Evolutionary conservation across 2,888 invertebrate species (phyloP), one percentile per base, ranked within the genome.

Genomic region (Sylvicola cinctus): DNA sequence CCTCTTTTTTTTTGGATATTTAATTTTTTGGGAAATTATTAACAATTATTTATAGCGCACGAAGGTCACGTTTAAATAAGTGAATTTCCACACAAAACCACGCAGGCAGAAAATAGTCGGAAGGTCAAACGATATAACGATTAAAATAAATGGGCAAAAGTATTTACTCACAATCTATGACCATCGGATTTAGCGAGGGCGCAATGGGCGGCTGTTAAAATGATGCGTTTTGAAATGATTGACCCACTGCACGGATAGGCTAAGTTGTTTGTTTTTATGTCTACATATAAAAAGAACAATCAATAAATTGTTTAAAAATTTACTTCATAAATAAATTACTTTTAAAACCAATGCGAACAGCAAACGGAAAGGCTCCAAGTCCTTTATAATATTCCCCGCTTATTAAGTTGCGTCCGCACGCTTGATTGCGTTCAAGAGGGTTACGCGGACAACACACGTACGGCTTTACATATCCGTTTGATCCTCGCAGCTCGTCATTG

Each of bases 191-290:
- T 77, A 1, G 78, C 79, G 34, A 80, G 51, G 2, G 79, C 80
- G 49, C 81, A 81, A 46, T 80, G 78, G 0, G 79, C 80, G 0
- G 81, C 79, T 1, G 80, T 80, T 25, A 81, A 51, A 27, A 81
- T 63, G 1, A 71, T 55, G n/a, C 58, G 50, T 5, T 61, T 62
- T 2, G 65, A 61, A 35, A 81, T 66, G 14, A 81, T 74, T 1
- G 77, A 74, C 3, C 81, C 81, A 31, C 71, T 70, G 48, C 81
- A 81, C 2, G 80, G 77, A 51, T 74, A 79, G 29, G 74, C 70
- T 29, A 73, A 66, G 39, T 69, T 71, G 3, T 75, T 74, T 2
- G 66, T 70, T 4, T 67, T 64, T 33, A 67, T 62, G 48, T 76
- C 81, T 80, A 49, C 30, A 61, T 57, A 42, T 23, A 34, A 34